Conservation (phyloP, 2,113 vertebrate species). For the Irena cyanogastra region DNA sequence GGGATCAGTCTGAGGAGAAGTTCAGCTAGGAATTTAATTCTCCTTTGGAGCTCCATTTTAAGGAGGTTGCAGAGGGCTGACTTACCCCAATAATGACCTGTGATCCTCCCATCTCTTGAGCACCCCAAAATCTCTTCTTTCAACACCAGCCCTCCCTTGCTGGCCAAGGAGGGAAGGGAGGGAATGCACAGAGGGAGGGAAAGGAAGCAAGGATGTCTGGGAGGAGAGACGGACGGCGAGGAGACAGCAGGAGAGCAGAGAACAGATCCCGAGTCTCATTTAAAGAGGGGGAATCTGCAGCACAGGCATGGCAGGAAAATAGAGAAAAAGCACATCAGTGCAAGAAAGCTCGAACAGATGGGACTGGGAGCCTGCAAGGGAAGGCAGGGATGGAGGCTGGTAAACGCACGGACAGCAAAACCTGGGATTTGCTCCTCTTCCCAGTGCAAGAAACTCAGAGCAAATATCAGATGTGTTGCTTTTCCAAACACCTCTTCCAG, state of each 20-base stretch:
- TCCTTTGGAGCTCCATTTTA: neutral
- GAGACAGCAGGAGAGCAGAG: neutral
- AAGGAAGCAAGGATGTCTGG: neutral
- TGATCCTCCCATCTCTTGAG: neutral
- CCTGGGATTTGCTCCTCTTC: neutral
- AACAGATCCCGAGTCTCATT: neutral
- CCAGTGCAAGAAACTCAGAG: neutral
- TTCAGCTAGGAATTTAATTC: neutral
- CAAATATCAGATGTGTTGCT: neutral
- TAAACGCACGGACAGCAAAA: neutral
- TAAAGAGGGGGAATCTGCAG: neutral
- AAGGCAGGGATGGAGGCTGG: neutral
- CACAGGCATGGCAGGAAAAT: neutral
- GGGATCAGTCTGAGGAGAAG: neutral
- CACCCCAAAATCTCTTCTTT: neutral
- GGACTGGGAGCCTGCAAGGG: neutral
- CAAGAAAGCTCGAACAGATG: neutral
- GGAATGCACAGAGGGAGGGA: neutral
- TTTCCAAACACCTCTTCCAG: neutral
- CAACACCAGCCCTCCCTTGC: neutral
- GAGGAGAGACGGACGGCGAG: neutral
- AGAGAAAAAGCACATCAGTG: conserved; percentile 26
- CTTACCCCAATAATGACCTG: neutral
- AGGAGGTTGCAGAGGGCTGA: neutral
- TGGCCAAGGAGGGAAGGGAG: neutral